phyloP scores from a whole-genome alignment of 2,113 vertebrate genomes.

The Clarias gariepinus region DNA sequence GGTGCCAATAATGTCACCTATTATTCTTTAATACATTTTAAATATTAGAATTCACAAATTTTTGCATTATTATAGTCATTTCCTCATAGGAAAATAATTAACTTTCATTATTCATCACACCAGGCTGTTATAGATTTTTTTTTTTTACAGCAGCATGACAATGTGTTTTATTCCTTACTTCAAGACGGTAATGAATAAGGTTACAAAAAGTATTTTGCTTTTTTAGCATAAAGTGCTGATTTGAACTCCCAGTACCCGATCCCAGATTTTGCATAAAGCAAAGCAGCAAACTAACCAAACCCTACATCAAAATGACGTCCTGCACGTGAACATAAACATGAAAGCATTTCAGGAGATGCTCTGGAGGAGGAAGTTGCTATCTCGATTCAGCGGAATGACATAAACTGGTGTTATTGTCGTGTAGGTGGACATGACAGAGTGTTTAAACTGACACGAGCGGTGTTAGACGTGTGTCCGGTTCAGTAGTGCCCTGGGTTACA shows the following conservation, averaged over 20 bases:
- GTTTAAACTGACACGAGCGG: not conserved
- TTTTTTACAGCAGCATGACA: not conserved
- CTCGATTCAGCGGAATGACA: conserved; percentile 17
- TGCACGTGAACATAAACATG: not conserved
- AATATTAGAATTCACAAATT: not conserved
- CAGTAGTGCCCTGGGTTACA: not conserved
- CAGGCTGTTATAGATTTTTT: not conserved
- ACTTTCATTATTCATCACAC: not conserved
- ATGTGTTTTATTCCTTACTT: not conserved
- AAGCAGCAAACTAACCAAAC: conserved; percentile 15
- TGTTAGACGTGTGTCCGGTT: conserved; percentile 1
- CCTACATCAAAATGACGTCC: not conserved
- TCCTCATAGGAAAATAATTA: not conserved
- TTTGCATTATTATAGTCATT: not conserved
- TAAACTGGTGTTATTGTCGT: conserved; percentile 27
- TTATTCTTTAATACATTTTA: not conserved
- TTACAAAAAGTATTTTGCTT: not conserved
- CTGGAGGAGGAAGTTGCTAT: conserved; percentile 9
- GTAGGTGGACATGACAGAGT: not conserved
- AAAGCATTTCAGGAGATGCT: not conserved
- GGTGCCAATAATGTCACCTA: not conserved
- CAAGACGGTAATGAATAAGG: too few relatives aligned
- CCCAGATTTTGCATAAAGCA: conserved; percentile 20
- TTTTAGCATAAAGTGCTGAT: not conserved
- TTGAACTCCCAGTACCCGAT: not conserved